Evolutionary conservation across 2,888 invertebrate genomes (phyloP), one percentile per base, ranked within the genome.

Genomic region (Hydrotaea cyrtoneurina): DNA sequence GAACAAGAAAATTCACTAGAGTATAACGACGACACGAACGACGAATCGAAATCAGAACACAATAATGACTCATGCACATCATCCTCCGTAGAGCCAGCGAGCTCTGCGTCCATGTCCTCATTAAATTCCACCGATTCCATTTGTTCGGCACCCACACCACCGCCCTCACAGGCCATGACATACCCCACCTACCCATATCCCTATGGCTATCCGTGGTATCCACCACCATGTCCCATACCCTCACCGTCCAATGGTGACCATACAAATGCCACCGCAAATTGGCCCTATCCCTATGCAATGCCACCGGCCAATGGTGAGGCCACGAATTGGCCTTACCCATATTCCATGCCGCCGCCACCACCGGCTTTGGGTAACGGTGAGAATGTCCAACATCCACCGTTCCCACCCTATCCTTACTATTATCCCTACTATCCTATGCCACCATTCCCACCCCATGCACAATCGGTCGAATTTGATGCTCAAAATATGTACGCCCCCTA

Each of bases 141-240:
- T 36, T 78, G 76, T 76, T 87, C 88, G 71, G 88, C 86, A 64
- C 85, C 89, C 31, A 73, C 83, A 74, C 78, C 86, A 13, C 89
- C 90, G 3, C 89, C 31, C 31, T 26, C 83, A 46, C 85, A 80
- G 69, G 62, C 79, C 8, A 19, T 78, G 10, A 10, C 43, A n/a
- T 82, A 82, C 76, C 79, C 85, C 11, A 87, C 89, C 8, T 91
- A 88, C 86, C 88, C 89, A 15, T 91, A 91, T 88, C 89, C 90
- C 43, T 91, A 88, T 84, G 89, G 89, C 2, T 92, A 89, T 85
- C 90, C 91, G 10, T 91, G 91, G 91, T 91, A 89, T 82, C 31
- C 31, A 26, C 87, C 88, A 15, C 88, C 87, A 10, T 87, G 87
- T 0, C 74, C 87, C 0, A 79, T 84, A 3, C 21, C 62, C 0